Evolutionary conservation across 35 echinoderm and acorn worm genomes (phyloP).

Genomic region (Lytechinus pictus): DNA sequence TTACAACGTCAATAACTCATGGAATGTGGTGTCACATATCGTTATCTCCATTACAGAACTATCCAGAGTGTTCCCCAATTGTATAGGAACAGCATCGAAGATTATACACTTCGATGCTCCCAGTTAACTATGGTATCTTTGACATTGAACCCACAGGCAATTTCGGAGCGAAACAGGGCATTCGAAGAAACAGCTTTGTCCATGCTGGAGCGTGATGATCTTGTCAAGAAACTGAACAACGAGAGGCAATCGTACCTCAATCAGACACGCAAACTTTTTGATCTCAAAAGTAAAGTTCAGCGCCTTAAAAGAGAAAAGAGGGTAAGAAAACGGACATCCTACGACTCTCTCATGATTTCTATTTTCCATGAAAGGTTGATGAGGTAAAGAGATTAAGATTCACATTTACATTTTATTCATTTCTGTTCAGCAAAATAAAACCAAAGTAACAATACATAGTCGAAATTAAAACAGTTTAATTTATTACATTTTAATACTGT

Average conservation of each 20-base stretch:
- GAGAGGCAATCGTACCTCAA: background rate
- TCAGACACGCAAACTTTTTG: conserved; percentile 6
- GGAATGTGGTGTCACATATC: too few relatives aligned
- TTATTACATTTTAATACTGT: too few relatives aligned
- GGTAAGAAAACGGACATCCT: background rate
- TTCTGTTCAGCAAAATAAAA: too few relatives aligned
- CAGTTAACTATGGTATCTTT: background rate
- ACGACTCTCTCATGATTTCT: background rate
- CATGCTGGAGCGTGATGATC: conserved; percentile 20
- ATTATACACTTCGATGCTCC: too few relatives aligned
- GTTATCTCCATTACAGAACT: too few relatives aligned
- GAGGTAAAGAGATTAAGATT: too few relatives aligned
- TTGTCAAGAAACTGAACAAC: conserved; percentile 23
- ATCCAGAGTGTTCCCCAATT: too few relatives aligned
- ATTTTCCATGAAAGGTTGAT: background rate
- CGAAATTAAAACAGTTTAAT: too few relatives aligned
- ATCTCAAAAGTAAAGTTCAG: conserved; percentile 8
- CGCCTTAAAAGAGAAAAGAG: background rate
- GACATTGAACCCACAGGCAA: conserved; percentile 5
- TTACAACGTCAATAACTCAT: too few relatives aligned
- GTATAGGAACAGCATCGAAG: too few relatives aligned
- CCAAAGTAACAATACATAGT: too few relatives aligned
- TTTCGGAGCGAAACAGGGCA: background rate
- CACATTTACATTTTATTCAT: too few relatives aligned
- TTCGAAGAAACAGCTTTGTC: conserved; percentile 5